These are phyloP conservation scores for Empidonax alnorum DNA, from an alignment of 2,113 vertebrate species.

Conservation along the genomic window DNA sequence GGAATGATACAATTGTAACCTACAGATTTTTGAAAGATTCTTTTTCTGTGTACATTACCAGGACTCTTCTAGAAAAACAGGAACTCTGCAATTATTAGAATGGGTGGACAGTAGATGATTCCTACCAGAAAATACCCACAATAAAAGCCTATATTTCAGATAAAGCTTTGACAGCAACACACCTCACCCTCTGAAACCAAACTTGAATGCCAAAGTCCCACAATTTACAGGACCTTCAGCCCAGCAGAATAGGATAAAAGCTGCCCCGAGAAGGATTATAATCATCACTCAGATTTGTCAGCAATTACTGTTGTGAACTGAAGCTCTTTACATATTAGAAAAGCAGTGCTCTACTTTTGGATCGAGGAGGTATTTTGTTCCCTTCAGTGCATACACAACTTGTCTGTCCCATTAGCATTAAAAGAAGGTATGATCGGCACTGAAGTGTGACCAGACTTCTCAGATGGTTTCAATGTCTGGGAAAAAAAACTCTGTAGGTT, in stretches of 20 bases:
- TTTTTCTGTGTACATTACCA: background rate
- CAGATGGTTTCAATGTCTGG: background rate
- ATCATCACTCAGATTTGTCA: background rate
- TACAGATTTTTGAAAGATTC: background rate
- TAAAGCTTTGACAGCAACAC: background rate
- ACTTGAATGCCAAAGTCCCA: background rate
- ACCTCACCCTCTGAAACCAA: background rate
- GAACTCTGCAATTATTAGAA: background rate
- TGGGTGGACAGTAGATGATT: background rate
- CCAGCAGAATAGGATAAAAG: background rate
- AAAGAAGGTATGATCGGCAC: background rate
- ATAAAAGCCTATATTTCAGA: background rate
- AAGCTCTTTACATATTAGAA: background rate
- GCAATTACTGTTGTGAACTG: background rate
- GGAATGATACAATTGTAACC: background rate
- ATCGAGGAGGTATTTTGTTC: background rate
- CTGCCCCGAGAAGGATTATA: background rate
- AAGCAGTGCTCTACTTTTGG: background rate
- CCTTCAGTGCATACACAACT: background rate
- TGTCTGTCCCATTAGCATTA: background rate
- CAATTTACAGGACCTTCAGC: background rate
- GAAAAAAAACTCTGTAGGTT: constrained; percentile 14
- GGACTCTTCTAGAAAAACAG: background rate
- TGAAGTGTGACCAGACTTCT: background rate
- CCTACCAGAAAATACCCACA: background rate